phyloP scores from a whole-genome alignment of 2,113 vertebrate species.

The Typhlomys cinereus region DNA sequence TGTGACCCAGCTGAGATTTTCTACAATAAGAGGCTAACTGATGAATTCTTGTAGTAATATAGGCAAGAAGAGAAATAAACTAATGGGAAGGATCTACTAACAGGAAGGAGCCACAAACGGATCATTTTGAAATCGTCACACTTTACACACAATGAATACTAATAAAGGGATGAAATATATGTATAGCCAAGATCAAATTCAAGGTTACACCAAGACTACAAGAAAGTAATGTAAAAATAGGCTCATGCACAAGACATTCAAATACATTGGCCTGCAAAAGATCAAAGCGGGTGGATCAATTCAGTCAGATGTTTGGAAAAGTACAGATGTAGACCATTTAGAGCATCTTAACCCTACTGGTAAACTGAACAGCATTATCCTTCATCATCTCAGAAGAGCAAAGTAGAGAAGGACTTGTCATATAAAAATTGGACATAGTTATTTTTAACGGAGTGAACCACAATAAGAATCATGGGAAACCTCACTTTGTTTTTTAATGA shows the following conservation, averaged over 20 bases:
- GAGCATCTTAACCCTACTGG: neutral
- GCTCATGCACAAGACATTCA: neutral
- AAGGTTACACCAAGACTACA: neutral
- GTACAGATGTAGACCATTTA: neutral
- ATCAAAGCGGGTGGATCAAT: neutral
- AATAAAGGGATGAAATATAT: conserved; percentile 15
- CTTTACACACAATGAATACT: neutral
- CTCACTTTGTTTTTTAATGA: no score
- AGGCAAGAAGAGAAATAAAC: neutral
- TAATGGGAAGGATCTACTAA: neutral
- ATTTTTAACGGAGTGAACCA: neutral
- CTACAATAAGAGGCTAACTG: neutral
- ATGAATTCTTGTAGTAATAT: neutral
- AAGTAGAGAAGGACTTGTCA: neutral
- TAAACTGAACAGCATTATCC: neutral
- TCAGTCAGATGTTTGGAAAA: neutral
- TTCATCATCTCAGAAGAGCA: neutral
- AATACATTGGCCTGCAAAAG: neutral
- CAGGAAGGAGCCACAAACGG: neutral
- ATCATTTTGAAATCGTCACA: neutral
- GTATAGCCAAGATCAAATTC: neutral
- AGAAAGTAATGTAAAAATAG: neutral
- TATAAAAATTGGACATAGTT: neutral
- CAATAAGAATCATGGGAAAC: neutral
- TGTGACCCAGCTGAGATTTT: neutral